Base-by-base conservation (phyloP, 1,140 invertebrate species). In the Melitaea cinxia region DNA sequence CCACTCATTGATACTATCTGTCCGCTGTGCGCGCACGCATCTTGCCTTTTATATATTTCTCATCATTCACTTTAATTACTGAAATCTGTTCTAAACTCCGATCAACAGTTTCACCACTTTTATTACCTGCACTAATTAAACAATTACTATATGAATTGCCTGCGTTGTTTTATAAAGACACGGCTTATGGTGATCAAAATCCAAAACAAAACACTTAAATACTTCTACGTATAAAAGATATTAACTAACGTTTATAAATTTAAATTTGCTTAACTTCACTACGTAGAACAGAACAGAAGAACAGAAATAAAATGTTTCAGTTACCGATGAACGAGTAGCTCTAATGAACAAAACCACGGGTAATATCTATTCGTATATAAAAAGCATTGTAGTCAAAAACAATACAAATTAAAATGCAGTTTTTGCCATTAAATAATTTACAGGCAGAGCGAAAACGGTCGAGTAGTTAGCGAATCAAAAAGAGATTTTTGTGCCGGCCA, bases 401-500 rank as follows among this genome's bases (percentile, higher is more conserved):
- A 61, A 66, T 59, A 26, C 60, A 33, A 23, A 60, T 58, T 58
- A 30, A 24, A 65, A 68, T 68, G 59, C 66, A 68, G 45, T 68
- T 68, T 28, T 23, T 56, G 28, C 55, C 55, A 57, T 65, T 55
- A 54, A 59, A 30, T 26, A 14, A 19, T 33, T 33, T 33, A 33
- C 30, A 10, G 37, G 37, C 64, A 66, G 35, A 69, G 59, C 60
- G 35, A 47, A 55, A 56, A 65, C 21, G 62, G 53, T 68, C 52
- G 52, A 54, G 57, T 59, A 59, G 56, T 64, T 58, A 37, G 39
- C 47, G 42, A 65, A 67, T 67, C 37, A 71, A 68, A 68, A 64
- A 61, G 65, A 35, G 57, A 72, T 72, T 72, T 68, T 72, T 62
- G 56, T 72, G 28, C 65, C 61, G 73, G 69, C 70, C 78, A 78